Percentiles rank a stretch among this genome's conserved stretches.
phyloP scores from a whole-genome alignment of 64 coral and sea anemone genomes.

The Trachythela sp. region DNA sequence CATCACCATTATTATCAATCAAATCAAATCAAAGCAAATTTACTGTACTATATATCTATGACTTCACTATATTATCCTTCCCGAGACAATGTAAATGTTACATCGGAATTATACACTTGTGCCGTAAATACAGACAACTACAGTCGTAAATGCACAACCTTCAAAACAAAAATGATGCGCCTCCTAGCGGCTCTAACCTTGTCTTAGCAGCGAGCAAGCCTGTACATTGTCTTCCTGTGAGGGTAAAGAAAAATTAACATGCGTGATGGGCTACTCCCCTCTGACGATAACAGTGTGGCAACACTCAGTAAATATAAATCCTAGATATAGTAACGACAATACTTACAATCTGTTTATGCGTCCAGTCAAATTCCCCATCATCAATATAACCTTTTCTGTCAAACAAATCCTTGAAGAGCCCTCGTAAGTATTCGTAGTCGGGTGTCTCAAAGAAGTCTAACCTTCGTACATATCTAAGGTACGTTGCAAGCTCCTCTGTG shows the following conservation, averaged over 20 bases:
- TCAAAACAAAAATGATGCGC: too few species aligned
- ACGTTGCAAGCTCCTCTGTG: constrained; percentile 92
- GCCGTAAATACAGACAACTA: too few species aligned
- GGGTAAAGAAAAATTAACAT: constrained; percentile 35
- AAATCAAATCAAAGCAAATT: too few species aligned
- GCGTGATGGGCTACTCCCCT: background rate
- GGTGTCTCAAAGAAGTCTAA: constrained; percentile 99
- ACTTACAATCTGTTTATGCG: constrained; percentile 92
- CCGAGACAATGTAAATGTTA: too few species aligned
- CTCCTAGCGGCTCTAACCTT: too few species aligned
- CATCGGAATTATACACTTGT: too few species aligned
- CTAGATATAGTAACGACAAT: background rate
- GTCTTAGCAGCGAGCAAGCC: too few species aligned
- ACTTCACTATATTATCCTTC: too few species aligned
- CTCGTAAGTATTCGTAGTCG: constrained; percentile 98
- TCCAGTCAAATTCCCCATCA: constrained; percentile 98
- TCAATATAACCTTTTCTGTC: constrained; percentile 85
- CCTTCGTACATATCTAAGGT: constrained; percentile 91
- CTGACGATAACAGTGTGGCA: background rate
- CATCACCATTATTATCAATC: too few species aligned
- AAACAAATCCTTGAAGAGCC: constrained; percentile 86
- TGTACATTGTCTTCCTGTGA: constrained; percentile 21
- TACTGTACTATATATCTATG: too few species aligned
- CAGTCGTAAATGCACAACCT: too few species aligned
- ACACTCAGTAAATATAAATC: too few species aligned